phyloP scores from a whole-genome alignment of 1,140 invertebrate genomes.

The Drosophila takahashii region DNA sequence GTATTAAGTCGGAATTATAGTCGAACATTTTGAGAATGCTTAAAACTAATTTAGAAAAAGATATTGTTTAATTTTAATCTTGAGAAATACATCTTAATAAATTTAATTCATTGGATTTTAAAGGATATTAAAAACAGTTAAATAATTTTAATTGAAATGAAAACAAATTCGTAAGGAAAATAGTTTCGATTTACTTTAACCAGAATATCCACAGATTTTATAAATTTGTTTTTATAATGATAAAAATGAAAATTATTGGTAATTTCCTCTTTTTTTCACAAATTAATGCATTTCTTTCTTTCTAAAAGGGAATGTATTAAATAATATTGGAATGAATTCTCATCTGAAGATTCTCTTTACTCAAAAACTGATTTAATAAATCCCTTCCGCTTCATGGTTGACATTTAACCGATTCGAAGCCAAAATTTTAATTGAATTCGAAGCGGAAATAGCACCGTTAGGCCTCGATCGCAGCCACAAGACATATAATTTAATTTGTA shows the following conservation, averaged over 20 bases:
- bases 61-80: not conserved
- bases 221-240: too few species aligned
- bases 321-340: not conserved
- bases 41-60: not conserved
- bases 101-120: too few species aligned
- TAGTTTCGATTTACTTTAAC: too few species aligned
- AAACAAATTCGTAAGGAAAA: too few species aligned
- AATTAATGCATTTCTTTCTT: too few species aligned
- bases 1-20: not conserved
- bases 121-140: too few species aligned
- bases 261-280: too few species aligned
- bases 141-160: too few species aligned
- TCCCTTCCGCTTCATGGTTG: constrained; percentile 21
- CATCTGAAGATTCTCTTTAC: not conserved
- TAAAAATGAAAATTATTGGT: too few species aligned
- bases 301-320: too few species aligned
- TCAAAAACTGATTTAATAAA: too few species aligned
- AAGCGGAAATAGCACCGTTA: constrained; percentile 51
- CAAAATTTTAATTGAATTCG: constrained; percentile 39
- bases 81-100: not conserved
- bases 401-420: constrained; percentile 17
- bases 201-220: too few species aligned
- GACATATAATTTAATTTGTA: constrained; percentile 48
- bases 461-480: constrained; percentile 47
- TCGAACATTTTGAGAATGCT: not conserved